Percentiles rank a stretch among this genome's conserved stretches.
Evolutionary conservation across 2,797 vertebrate species (phyloP).

Genomic region (Phrynocephalus forsythii): DNA sequence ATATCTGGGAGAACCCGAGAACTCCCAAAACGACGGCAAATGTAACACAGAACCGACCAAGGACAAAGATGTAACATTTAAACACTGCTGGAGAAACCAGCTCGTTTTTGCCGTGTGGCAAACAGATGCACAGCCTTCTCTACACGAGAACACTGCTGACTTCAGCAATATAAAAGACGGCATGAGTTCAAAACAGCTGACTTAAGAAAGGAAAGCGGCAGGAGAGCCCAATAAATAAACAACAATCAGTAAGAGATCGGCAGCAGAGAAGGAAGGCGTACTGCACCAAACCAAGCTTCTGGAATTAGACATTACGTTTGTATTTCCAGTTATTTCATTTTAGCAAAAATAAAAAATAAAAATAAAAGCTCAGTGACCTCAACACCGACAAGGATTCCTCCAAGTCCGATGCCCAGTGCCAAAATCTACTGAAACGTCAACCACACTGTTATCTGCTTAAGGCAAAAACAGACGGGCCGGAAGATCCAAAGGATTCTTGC

Average conservation of each 20-base stretch:
- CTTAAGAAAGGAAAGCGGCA: neutral
- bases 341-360: neutral
- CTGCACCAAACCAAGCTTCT: neutral
- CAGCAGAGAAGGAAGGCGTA: neutral
- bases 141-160: conserved; percentile 29
- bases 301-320: neutral
- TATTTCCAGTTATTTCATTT: neutral
- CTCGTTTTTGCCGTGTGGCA: conserved; percentile 37
- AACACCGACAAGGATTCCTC: neutral
- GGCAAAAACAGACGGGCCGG: neutral
- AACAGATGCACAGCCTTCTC: conserved; percentile 23
- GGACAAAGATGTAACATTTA: conserved; percentile 13
- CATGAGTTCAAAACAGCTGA: neutral
- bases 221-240: neutral
- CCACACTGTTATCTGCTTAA: neutral
- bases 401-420: neutral
- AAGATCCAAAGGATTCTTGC: neutral
- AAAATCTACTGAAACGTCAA: conserved; percentile 16
- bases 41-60: conserved; percentile 65
- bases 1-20: neutral
- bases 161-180: conserved; percentile 9
- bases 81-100: conserved; percentile 46
- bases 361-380: neutral
- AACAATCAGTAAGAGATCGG: neutral
- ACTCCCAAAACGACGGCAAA: conserved; percentile 48